These are phyloP conservation scores for Crenuchus spilurus DNA, from an alignment of 2,797 vertebrate species.

Conservation along the genomic window DNA sequence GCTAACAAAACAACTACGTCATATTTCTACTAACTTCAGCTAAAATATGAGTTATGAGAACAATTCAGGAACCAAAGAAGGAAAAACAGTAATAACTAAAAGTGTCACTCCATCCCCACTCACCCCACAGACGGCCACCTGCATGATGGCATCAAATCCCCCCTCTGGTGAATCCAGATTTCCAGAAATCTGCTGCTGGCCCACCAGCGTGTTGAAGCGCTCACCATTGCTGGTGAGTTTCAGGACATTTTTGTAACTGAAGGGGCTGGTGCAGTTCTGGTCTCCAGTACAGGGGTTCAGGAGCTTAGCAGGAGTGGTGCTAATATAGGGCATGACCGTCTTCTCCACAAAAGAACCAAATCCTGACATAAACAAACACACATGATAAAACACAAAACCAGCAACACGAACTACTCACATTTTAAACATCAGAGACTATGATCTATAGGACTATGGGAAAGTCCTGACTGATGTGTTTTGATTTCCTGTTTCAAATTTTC, in stretches of 20 bases:
- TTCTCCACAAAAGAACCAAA: constrained; percentile 98
- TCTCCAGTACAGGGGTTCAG: constrained; percentile 91
- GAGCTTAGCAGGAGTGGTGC: constrained; percentile 92
- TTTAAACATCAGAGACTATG: too few species aligned
- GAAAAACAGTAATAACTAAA: too few species aligned
- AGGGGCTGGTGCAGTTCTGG: constrained; percentile 95
- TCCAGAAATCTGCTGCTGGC: constrained; percentile 94
- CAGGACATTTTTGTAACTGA: constrained; percentile 97
- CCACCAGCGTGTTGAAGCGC: constrained; percentile 89
- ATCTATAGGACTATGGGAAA: too few species aligned
- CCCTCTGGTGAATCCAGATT: constrained; percentile 98
- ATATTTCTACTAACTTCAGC: not conserved
- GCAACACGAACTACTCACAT: too few species aligned
- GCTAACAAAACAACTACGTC: not conserved
- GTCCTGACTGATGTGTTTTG: too few species aligned
- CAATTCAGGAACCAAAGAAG: not conserved
- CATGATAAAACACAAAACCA: too few species aligned
- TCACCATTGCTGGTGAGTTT: constrained; percentile 86
- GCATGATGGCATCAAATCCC: constrained; percentile 98
- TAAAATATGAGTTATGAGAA: too few species aligned
- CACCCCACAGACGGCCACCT: constrained; percentile 96
- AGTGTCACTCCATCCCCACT: constrained; percentile 57
- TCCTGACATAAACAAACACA: constrained; percentile 69
- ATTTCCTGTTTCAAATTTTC: too few species aligned
- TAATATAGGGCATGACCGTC: constrained; percentile 98